Evolutionary conservation across 2,797 vertebrate species (phyloP).

Genomic region (Allobates femoralis): DNA sequence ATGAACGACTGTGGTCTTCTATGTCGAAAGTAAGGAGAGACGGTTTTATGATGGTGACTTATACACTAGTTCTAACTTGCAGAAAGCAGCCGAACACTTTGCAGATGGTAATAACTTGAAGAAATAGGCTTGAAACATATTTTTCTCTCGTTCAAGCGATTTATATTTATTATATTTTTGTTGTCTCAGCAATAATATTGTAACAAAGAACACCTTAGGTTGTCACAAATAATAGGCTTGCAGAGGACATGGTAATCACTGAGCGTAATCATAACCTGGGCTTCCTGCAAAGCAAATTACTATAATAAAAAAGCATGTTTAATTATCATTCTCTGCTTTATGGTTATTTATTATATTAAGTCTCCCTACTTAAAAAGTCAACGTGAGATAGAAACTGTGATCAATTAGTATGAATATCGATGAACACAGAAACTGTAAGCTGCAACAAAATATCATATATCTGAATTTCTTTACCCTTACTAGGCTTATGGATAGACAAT

Average conservation of each 20-base stretch:
- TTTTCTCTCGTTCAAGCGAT: constrained; percentile 35
- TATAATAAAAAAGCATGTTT: constrained; percentile 55
- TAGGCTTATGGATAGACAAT: too few relatives aligned
- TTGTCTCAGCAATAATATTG: constrained; percentile 60
- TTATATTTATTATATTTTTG: constrained; percentile 43
- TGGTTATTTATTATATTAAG: constrained; percentile 54
- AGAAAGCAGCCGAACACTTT: constrained; percentile 42
- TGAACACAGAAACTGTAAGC: neutral
- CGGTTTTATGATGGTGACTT: constrained; percentile 45
- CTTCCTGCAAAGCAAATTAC: constrained; percentile 58
- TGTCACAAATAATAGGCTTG: constrained; percentile 59
- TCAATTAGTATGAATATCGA: constrained; percentile 31
- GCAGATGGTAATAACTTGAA: constrained; percentile 49
- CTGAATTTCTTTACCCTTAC: too few relatives aligned
- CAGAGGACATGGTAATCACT: constrained; percentile 53
- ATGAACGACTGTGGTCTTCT: constrained; percentile 27
- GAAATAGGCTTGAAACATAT: constrained; percentile 24
- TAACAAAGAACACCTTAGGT: constrained; percentile 60
- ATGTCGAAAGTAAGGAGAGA: constrained; percentile 40
- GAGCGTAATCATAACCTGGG: constrained; percentile 60
- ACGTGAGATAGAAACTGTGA: neutral
- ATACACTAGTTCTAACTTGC: constrained; percentile 47
- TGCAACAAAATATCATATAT: too few relatives aligned
- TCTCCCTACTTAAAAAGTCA: constrained; percentile 34
- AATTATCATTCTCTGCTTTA: constrained; percentile 45